A percentile compares a stretch with the other conserved stretches of the same genome.
phyloP scores from a whole-genome alignment of 2,113 vertebrate species.

The Alethe castanea region DNA sequence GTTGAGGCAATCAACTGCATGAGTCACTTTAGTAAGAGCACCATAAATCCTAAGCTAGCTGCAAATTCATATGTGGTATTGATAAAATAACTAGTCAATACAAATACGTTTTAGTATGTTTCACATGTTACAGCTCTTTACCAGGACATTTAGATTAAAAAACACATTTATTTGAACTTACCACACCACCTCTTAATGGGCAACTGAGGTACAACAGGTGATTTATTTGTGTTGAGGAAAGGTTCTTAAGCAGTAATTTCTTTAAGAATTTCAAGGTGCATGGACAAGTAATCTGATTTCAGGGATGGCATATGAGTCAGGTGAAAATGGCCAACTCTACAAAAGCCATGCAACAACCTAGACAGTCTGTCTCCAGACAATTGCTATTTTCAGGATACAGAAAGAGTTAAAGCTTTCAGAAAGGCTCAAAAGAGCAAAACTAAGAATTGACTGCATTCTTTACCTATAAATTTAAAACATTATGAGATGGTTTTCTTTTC shows the following conservation, averaged over 20 bases:
- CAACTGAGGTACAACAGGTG: neutral
- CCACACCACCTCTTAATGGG: neutral
- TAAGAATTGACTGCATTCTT: neutral
- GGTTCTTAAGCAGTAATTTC: neutral
- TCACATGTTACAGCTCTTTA: neutral
- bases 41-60: neutral
- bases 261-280: neutral
- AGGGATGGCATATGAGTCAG: neutral
- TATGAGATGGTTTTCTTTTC: neutral
- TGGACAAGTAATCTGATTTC: neutral
- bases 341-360: neutral
- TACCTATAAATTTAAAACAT: neutral
- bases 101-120: neutral
- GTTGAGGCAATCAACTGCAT: neutral
- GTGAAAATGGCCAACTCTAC: neutral
- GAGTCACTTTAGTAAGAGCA: neutral
- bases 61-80: neutral
- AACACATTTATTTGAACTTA: neutral
- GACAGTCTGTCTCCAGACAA: neutral
- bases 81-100: neutral
- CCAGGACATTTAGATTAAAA: neutral
- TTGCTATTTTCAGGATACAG: neutral
- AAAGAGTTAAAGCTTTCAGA: neutral
- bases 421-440: neutral
- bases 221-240: neutral